phyloP scores from a whole-genome alignment of 2,113 vertebrate species.

The Corythaixoides concolor region DNA sequence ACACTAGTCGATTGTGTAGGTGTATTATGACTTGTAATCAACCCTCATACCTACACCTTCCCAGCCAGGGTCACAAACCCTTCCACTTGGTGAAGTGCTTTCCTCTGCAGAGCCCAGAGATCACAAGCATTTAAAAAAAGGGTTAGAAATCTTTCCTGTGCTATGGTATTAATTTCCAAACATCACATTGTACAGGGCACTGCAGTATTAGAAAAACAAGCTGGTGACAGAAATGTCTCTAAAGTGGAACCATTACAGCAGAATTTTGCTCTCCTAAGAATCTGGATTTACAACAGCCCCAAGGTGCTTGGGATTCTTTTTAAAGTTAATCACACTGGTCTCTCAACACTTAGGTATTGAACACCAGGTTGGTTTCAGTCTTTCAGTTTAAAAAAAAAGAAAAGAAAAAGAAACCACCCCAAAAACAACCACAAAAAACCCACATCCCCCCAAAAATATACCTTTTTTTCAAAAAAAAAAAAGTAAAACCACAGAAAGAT shows the following conservation, averaged over 20 bases:
- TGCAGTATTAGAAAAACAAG: background rate
- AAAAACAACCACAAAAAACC: no score
- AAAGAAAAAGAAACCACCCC: background rate
- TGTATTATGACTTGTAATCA: background rate
- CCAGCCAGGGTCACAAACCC: background rate
- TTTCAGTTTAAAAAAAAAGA: background rate
- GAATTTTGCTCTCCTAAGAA: background rate
- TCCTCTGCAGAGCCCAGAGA: background rate
- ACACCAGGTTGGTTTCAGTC: constrained; percentile 71
- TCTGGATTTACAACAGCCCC: background rate
- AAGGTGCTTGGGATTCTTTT: background rate
- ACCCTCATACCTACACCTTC: background rate
- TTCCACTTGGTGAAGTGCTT: background rate
- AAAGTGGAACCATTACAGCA: background rate
- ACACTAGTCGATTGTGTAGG: background rate
- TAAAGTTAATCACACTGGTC: background rate
- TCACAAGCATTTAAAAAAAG: background rate
- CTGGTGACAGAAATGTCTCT: background rate
- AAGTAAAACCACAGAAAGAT: background rate
- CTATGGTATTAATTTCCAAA: background rate
- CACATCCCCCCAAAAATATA: rapidly evolving
- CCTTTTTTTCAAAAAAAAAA: background rate
- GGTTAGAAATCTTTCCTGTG: background rate
- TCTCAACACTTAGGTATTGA: background rate
- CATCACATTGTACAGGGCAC: background rate